These are phyloP conservation scores for Coreius guichenoti DNA, from an alignment of 2,797 vertebrate species.

Conservation along the genomic window DNA sequence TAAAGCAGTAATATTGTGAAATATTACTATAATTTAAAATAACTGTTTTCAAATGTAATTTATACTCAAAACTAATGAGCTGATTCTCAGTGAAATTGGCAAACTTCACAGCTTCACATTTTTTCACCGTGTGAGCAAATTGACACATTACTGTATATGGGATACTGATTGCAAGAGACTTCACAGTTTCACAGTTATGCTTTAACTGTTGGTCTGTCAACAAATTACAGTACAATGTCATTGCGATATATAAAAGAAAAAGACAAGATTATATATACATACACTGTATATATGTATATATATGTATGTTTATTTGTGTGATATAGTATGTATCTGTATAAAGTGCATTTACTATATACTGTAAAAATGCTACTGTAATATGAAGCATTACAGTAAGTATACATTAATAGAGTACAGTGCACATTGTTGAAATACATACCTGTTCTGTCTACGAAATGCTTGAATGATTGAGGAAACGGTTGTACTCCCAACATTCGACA, in stretches of 20 bases:
- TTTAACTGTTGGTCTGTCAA: too few relatives aligned
- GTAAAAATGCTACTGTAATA: not conserved
- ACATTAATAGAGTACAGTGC: not conserved
- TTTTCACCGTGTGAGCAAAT: not conserved
- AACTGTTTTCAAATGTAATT: not conserved
- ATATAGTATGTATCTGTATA: not conserved
- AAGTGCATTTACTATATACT: not conserved
- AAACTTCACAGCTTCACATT: not conserved
- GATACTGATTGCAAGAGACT: too few relatives aligned
- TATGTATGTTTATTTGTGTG: not conserved
- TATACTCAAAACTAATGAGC: not conserved
- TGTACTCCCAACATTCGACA: not conserved
- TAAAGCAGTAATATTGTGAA: not conserved
- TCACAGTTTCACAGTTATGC: too few relatives aligned
- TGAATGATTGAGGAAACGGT: not conserved
- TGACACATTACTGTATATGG: too few relatives aligned
- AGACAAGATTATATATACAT: too few relatives aligned
- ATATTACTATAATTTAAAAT: not conserved
- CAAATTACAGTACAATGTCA: too few relatives aligned
- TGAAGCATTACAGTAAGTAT: not conserved
- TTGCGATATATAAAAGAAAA: too few relatives aligned
- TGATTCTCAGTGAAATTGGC: not conserved
- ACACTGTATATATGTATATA: not conserved
- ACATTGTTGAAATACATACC: not conserved
- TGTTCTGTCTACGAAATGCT: not conserved